Base-by-base conservation (phyloP, 2,888 invertebrate species). In the Argyresthia albistria region DNA sequence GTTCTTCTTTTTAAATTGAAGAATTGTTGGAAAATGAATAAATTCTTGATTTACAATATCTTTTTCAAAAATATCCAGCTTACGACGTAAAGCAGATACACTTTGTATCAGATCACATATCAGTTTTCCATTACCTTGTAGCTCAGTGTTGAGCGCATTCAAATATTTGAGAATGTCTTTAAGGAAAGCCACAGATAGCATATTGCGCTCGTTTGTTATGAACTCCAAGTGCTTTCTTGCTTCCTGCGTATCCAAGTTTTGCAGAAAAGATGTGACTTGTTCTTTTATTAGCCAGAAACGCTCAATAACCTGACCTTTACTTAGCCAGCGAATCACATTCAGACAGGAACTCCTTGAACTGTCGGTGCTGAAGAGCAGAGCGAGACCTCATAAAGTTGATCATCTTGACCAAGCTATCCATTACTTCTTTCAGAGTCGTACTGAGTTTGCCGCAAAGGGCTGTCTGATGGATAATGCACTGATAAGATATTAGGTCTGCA, bases 1-100 rank as follows among this genome's bases (percentile, higher is more conserved):
- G 55, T 60, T 60, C 52, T 58, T 53, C 54, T 60, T 60, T 45
- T 58, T 61, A 59, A 56, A 61, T 60, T 58, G 56, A 46, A 64
- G 59, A 64, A 64, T 55, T 59, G 59, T 60, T 55, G 59, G 60
- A 56, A 63, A 62, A 58, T 63, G 54, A 57, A 53, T 48, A 54
- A 59, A 59, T 59, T 60, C 57, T 58, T 58, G 59, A 53, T 52
- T 59, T 55, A 57, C 57, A 51, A 59, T 51, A 55, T 52, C 57
- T 58, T 58, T 60, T 58, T 56, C 57, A 55, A 60, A 58, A 55
- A 57, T 57, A 62, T 58, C 55, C 54, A 56, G 55, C 56, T 57
- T 56, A 16, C 54, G 55, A 46, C 51, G 54, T 43, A 54, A 54
- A 51, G 54, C 51, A 56, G 56, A 57, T 53, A 57, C 56, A 51